These are phyloP conservation scores for Pristionchus japonicus DNA, from an alignment of 2,888 invertebrate genomes.

Conservation along the genomic window DNA sequence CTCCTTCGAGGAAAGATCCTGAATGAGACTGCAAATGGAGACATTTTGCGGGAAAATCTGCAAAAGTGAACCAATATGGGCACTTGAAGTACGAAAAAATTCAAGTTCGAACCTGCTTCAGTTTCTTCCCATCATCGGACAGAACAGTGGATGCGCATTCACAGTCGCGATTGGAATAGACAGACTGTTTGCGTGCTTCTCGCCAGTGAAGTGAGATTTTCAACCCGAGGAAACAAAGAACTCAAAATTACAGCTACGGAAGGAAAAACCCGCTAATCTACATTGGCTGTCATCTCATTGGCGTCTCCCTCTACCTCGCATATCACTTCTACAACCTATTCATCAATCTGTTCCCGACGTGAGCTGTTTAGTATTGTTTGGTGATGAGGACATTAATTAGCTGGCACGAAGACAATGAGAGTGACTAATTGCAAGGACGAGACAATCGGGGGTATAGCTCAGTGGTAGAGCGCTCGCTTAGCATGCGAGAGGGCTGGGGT, in stretches of 20 bases:
- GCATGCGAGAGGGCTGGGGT: constrained; percentile 36
- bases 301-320: not conserved
- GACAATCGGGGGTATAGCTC: not conserved
- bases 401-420: too few species aligned
- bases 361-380: not conserved
- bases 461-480: constrained; percentile 34
- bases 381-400: too few species aligned
- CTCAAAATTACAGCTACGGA: not conserved
- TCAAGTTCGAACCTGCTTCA: not conserved
- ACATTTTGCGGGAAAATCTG: not conserved
- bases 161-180: not conserved
- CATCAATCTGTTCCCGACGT: not conserved
- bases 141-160: not conserved
- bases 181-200: not conserved
- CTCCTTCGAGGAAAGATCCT: not conserved
- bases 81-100: not conserved
- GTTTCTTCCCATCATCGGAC: not conserved
- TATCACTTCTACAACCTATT: constrained; percentile 7
- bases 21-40: not conserved
- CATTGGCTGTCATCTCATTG: not conserved
- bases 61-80: not conserved
- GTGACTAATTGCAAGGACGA: not conserved
- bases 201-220: not conserved
- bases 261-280: not conserved
- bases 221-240: not conserved